These are phyloP conservation scores for Coelinius sp. DNA, from an alignment of 2,888 invertebrate genomes.

Conservation along the genomic window DNA sequence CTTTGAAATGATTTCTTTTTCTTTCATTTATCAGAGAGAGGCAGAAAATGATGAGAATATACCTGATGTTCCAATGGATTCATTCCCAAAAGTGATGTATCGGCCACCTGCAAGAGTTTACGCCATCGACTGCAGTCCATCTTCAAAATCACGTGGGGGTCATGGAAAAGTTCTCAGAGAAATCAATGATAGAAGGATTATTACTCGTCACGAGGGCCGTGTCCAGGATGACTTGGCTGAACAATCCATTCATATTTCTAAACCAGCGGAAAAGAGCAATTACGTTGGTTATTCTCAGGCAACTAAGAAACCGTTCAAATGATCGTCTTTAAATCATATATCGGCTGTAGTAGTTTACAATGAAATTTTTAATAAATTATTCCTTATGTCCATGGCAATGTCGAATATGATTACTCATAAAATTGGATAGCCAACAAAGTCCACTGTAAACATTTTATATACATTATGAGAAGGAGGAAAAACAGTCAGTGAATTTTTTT, in stretches of 20 bases:
- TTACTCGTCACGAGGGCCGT: slow-evolving; percentile 59
- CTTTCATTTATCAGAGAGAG: not conserved
- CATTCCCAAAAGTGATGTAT: not conserved
- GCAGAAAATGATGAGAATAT: slow-evolving; percentile 2
- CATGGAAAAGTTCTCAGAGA: slow-evolving; percentile 51
- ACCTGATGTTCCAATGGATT: not conserved
- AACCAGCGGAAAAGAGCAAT: slow-evolving; percentile 50
- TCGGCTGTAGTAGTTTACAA: slow-evolving; percentile 1
- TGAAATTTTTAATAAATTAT: not conserved
- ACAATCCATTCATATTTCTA: slow-evolving; percentile 51
- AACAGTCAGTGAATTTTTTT: not conserved
- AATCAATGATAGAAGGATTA: slow-evolving; percentile 54
- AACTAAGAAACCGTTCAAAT: not conserved
- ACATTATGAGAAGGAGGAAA: not conserved
- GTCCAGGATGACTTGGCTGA: slow-evolving; percentile 37
- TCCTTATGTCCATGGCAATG: not conserved
- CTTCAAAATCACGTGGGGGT: slow-evolving; percentile 38
- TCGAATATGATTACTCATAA: not conserved
- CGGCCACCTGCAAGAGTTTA: not conserved
- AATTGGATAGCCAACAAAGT: not conserved
- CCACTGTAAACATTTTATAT: not conserved
- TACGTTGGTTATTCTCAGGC: slow-evolving; percentile 31
- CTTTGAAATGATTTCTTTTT: slow-evolving; percentile 47
- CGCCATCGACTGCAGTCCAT: slow-evolving; percentile 43
- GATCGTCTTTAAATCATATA: slow-evolving; percentile 27